Conservation (phyloP, 2,888 invertebrate genomes). For the Prenolepis imparis region DNA sequence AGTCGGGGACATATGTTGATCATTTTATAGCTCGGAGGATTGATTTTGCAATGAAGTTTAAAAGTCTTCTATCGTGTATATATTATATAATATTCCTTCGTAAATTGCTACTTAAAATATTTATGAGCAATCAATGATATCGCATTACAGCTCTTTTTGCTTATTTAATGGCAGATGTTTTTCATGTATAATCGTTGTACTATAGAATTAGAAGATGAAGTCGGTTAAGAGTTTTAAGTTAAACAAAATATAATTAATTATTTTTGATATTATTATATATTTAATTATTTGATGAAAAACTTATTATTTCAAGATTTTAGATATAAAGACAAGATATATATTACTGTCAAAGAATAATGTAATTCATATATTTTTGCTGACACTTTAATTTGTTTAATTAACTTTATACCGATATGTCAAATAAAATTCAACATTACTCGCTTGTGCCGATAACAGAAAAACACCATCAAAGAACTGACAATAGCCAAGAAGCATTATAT, state of each 20-base stretch:
- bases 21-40: background rate
- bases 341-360: background rate
- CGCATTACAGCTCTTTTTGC: background rate
- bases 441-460: background rate
- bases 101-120: conserved; percentile 3
- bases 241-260: background rate
- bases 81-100: background rate
- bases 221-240: background rate
- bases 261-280: background rate
- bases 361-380: background rate
- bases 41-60: background rate
- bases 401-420: background rate
- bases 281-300: background rate
- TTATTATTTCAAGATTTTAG: background rate
- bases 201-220: background rate
- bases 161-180: background rate
- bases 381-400: background rate
- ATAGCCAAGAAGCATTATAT: background rate
- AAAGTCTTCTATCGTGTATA: background rate
- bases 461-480: background rate
- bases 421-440: background rate
- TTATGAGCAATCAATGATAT: background rate
- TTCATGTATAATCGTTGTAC: background rate
- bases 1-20: background rate
- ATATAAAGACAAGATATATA: background rate